Evolutionary conservation across 2,888 invertebrate species (phyloP).

Genomic region (Acleris literana): DNA sequence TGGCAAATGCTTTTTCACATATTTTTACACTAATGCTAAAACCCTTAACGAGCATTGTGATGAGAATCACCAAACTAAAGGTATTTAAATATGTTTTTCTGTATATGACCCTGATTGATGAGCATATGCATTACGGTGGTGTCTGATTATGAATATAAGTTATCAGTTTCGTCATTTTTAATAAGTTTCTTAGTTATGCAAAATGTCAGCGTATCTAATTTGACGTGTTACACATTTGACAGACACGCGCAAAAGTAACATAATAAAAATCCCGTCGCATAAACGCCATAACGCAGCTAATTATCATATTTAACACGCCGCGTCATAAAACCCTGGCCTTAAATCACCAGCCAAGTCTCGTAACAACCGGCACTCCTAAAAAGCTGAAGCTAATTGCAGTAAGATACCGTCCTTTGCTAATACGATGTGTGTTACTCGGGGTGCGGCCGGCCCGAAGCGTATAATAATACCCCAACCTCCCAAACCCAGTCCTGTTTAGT

Average conservation of each 20-base stretch:
- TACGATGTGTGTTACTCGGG: constrained; percentile 80
- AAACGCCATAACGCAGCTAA: constrained; percentile 25
- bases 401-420: constrained; percentile 82
- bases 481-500: constrained; percentile 43
- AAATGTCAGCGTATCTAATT: too few species aligned
- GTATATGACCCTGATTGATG: too few species aligned
- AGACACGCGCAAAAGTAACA: not conserved
- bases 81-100: too few species aligned
- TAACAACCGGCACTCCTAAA: constrained; percentile 68
- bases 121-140: too few species aligned
- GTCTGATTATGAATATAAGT: too few species aligned
- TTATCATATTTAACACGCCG: constrained; percentile 35
- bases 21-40: too few species aligned
- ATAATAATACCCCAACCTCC: constrained; percentile 46
- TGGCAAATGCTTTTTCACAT: too few species aligned
- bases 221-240: too few species aligned
- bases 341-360: constrained; percentile 38
- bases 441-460: constrained; percentile 57
- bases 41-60: too few species aligned
- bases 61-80: too few species aligned
- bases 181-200: too few species aligned
- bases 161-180: too few species aligned
- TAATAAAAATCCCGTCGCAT: constrained; percentile 12
- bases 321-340: constrained; percentile 31
- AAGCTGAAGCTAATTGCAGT: constrained; percentile 79